Evolutionary conservation across 2,797 vertebrate genomes (phyloP).

Genomic region (Macroramphosus scolopax): DNA sequence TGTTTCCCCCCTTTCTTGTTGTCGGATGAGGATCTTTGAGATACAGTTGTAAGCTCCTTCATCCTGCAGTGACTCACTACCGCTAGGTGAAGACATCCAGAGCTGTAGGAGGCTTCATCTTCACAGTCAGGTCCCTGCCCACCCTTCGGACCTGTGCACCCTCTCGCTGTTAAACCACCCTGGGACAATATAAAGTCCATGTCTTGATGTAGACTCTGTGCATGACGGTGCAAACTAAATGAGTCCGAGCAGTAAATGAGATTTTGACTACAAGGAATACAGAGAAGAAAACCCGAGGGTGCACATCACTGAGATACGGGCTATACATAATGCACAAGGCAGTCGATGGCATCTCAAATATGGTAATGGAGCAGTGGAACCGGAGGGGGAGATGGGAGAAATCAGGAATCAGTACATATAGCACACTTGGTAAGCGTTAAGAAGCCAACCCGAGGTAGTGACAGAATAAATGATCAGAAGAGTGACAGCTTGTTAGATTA

Average conservation of each 20-base stretch:
- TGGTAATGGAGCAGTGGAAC: slow-evolving; percentile 53
- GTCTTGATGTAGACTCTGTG: slow-evolving; percentile 7
- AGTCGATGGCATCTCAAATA: slow-evolving; percentile 42
- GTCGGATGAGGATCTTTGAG: too few relatives aligned
- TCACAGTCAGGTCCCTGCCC: too few relatives aligned
- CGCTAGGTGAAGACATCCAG: too few relatives aligned
- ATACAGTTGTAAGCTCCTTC: too few relatives aligned
- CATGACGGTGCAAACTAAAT: slow-evolving; percentile 18
- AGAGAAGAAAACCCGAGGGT: slow-evolving; percentile 51
- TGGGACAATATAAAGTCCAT: slow-evolving; percentile 3
- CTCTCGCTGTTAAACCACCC: slow-evolving; percentile 8
- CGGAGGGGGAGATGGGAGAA: slow-evolving; percentile 37
- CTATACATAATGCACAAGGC: slow-evolving; percentile 64
- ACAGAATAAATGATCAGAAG: too few relatives aligned
- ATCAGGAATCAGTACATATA: too few relatives aligned
- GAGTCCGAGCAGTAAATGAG: slow-evolving; percentile 32
- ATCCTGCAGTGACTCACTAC: too few relatives aligned
- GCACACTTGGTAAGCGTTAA: too few relatives aligned
- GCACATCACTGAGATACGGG: slow-evolving; percentile 35
- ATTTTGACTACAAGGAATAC: slow-evolving; percentile 47
- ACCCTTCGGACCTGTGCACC: not conserved
- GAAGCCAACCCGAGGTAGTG: too few relatives aligned
- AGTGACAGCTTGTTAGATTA: too few relatives aligned
- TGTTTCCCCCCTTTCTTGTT: too few relatives aligned
- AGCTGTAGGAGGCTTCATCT: too few relatives aligned